These are phyloP conservation scores for Leptatherina wallacei DNA, from an alignment of 2,797 vertebrate species.

Conservation along the genomic window DNA sequence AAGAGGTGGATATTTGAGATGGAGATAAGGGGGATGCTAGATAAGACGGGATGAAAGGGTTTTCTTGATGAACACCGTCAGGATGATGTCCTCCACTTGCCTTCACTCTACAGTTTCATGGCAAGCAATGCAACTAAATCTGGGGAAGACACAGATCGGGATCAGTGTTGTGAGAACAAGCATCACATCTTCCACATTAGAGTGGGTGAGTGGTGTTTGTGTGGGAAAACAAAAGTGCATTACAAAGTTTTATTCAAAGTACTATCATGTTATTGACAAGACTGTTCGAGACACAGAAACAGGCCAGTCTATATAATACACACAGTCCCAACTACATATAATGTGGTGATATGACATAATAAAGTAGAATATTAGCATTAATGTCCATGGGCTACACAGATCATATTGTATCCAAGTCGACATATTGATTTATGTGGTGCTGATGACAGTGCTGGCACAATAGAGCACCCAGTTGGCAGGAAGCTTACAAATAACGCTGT, in stretches of 20 bases:
- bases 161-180: constrained; percentile 15
- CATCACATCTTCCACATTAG: constrained; percentile 5
- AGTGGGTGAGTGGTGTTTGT: constrained; percentile 31
- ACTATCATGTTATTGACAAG: constrained; percentile 18
- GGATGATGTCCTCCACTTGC: constrained; percentile 8
- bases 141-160: not conserved
- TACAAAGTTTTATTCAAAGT: constrained; percentile 30
- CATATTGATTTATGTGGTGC: constrained; percentile 51
- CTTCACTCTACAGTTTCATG: not conserved
- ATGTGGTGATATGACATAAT: constrained; percentile 13
- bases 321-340: constrained; percentile 32
- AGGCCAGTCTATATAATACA: not conserved
- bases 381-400: constrained; percentile 24
- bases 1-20: constrained; percentile 5
- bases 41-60: constrained; percentile 16
- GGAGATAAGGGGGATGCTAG: not conserved
- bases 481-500: constrained; percentile 34
- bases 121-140: constrained; percentile 1
- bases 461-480: constrained; percentile 36
- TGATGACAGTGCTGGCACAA: constrained; percentile 47
- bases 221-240: constrained; percentile 30
- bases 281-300: constrained; percentile 20
- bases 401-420: constrained; percentile 37
- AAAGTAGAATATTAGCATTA: constrained; percentile 31
- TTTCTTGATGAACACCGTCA: constrained; percentile 20